Conservation (phyloP, 2,113 vertebrate genomes). For the Anseranas semipalmata region DNA sequence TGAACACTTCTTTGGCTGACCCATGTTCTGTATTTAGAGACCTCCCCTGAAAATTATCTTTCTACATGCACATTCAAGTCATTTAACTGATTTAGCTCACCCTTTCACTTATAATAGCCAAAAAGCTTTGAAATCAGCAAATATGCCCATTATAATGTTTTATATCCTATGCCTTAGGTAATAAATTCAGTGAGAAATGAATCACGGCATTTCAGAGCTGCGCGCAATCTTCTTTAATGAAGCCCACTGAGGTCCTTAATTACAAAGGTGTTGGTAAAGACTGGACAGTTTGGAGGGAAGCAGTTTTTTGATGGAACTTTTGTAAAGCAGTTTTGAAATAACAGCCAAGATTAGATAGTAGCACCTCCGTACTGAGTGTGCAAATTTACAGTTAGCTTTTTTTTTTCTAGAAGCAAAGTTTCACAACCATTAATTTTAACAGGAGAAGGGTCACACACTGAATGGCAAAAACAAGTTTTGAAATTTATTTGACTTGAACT, state of each 20-base stretch:
- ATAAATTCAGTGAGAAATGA: neutral
- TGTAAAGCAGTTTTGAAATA: neutral
- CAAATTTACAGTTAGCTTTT: neutral
- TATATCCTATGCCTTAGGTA: neutral
- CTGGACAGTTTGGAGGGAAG: neutral
- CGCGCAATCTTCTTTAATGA: neutral
- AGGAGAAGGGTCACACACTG: neutral
- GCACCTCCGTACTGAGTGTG: neutral
- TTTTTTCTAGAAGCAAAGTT: neutral
- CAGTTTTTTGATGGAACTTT: neutral
- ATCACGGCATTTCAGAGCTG: neutral
- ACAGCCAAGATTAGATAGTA: neutral
- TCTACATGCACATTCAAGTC: neutral
- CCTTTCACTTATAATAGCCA: neutral
- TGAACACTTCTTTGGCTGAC: neutral
- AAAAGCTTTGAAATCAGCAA: neutral
- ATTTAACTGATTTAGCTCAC: neutral
- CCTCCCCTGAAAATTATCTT: neutral
- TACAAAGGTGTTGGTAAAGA: neutral
- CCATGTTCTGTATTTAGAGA: neutral
- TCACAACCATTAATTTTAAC: neutral
- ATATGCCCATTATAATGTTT: neutral
- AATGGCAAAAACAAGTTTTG: neutral
- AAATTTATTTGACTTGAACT: neutral
- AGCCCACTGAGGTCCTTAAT: neutral